Conservation (phyloP, 2,888 invertebrate genomes). For the Dendrolimus pini region DNA sequence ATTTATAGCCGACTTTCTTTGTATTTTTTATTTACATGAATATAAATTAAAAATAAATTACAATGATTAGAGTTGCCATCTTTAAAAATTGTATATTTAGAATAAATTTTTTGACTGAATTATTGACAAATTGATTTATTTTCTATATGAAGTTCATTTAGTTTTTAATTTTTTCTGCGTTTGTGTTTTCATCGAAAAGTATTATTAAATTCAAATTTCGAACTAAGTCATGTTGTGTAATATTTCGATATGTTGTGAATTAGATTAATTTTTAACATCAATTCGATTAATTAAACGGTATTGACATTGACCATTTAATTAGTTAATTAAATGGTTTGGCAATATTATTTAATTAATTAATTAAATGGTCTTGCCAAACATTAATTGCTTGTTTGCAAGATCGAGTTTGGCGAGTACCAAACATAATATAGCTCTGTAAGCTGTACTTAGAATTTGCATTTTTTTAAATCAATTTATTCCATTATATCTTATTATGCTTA, state of each 20-base stretch:
- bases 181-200: background rate
- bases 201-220: constrained; percentile 6
- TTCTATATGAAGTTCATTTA: background rate
- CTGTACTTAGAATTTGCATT: background rate
- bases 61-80: too few relatives aligned
- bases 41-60: too few relatives aligned
- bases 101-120: background rate
- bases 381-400: background rate
- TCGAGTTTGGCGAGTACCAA: too few relatives aligned
- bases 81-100: too few relatives aligned
- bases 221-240: constrained; percentile 11
- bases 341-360: too few relatives aligned
- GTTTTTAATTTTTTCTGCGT: background rate
- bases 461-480: background rate
- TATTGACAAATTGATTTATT: background rate
- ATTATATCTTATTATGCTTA: background rate
- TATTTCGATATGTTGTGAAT: background rate
- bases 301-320: too few relatives aligned
- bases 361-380: too few relatives aligned
- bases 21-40: too few relatives aligned
- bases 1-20: too few relatives aligned
- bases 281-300: too few relatives aligned
- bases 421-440: background rate
- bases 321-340: too few relatives aligned
- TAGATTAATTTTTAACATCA: background rate